Percentiles rank a stretch among this genome's conserved stretches.
Conservation (phyloP, 2,797 vertebrate genomes). For the Eleutherodactylus coqui region DNA sequence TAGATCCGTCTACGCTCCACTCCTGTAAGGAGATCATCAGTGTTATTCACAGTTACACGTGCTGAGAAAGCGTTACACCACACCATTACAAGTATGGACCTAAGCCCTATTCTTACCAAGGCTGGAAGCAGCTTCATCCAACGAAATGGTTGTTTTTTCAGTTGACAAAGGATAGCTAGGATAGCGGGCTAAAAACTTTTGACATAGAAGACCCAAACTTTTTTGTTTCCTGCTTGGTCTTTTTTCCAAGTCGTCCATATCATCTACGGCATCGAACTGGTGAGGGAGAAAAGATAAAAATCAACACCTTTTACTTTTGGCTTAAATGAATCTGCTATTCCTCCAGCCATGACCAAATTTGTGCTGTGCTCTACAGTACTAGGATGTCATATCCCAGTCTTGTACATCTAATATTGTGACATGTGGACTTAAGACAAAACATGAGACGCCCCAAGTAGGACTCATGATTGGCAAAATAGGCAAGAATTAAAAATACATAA, state of each 20-base stretch:
- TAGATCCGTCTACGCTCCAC: conserved; percentile 94
- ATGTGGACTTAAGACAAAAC: too few relatives aligned
- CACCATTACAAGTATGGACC: neutral
- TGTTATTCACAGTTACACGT: too few relatives aligned
- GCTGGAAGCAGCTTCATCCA: conserved; percentile 90
- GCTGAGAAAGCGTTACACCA: too few relatives aligned
- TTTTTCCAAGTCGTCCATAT: conserved; percentile 83
- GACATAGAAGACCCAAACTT: conserved; percentile 91
- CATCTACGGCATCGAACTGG: conserved; percentile 80
- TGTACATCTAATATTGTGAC: too few relatives aligned
- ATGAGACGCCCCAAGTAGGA: too few relatives aligned
- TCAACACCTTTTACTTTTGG: neutral
- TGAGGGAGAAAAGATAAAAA: conserved; percentile 42
- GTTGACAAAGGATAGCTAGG: conserved; percentile 86
- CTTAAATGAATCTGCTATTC: neutral
- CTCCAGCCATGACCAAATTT: neutral
- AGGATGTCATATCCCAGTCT: too few relatives aligned
- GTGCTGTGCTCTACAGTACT: too few relatives aligned
- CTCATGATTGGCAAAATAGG: neutral
- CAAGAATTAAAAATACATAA: neutral
- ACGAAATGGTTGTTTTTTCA: conserved; percentile 87
- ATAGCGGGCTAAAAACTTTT: conserved; percentile 93
- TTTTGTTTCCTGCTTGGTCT: conserved; percentile 95
- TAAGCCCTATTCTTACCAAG: conserved; percentile 80
- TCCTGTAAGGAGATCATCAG: too few relatives aligned